A percentile compares a stretch with the other conserved stretches of the same genome.
These are phyloP conservation scores for Thereva nobilitata DNA, from an alignment of 2,888 invertebrate species.

Conservation along the genomic window DNA sequence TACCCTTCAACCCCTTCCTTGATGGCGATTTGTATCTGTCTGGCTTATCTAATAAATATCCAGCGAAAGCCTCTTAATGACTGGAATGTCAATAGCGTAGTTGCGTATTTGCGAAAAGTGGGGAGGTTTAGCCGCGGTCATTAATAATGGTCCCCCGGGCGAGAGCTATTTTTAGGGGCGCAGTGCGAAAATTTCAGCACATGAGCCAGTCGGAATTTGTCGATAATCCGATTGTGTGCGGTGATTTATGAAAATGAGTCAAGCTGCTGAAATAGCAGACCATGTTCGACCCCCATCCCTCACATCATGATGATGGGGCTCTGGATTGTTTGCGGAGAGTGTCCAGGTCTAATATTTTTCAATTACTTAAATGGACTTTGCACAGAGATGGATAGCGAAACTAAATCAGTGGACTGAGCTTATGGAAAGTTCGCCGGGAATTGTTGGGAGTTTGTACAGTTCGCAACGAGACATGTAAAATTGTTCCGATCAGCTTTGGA, in stretches of 20 bases:
- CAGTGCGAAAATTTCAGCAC: constrained; percentile 31
- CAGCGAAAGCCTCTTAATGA: constrained; percentile 27
- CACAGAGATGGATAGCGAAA: too few species aligned
- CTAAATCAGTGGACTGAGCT: too few species aligned
- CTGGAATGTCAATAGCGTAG: constrained; percentile 23
- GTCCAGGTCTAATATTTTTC: too few species aligned
- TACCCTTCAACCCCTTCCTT: too few species aligned
- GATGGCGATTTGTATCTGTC: constrained; percentile 25
- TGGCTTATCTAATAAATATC: constrained; percentile 24
- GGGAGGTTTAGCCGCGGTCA: constrained; percentile 27
- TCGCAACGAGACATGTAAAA: too few species aligned
- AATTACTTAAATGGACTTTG: too few species aligned
- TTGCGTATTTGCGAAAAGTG: constrained; percentile 21
- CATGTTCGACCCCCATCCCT: too few species aligned
- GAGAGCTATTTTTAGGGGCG: constrained; percentile 27
- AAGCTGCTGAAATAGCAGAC: constrained; percentile 15
- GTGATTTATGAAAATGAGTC: constrained; percentile 25
- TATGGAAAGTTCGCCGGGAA: too few species aligned
- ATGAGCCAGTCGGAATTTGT: constrained; percentile 31
- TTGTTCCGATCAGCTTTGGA: too few species aligned
- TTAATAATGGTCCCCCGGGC: constrained; percentile 21
- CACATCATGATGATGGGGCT: too few species aligned
- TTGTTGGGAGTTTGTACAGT: too few species aligned
- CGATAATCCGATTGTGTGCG: constrained; percentile 29
- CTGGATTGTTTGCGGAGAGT: too few species aligned